Evolutionary conservation across 2,797 vertebrate genomes (phyloP), one percentile per base, ranked within the genome.

Genomic region (Pangasius larnaudii): DNA sequence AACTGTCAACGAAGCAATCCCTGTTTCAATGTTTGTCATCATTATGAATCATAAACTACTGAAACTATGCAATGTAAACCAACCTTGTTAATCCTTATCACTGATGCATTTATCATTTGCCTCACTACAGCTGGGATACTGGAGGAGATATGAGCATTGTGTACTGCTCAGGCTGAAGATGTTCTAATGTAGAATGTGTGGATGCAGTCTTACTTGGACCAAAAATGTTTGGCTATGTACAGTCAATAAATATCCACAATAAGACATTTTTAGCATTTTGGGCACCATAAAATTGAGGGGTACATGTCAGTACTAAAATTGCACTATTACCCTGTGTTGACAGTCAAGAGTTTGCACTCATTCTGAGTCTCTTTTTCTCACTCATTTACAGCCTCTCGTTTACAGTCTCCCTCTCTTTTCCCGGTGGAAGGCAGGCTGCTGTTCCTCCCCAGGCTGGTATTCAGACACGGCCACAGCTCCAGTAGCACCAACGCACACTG

Each of bases 391-490:
- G 42, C 27, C 42, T 85, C 51, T 61, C 72, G 58, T 82, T 82
- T 79, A 56, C 79, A 42, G 36, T 74, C 16, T 46, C n/a, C 63
- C 39, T n/a, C 56, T 84, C 49, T 69, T 24, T 61, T 49, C n/a
- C 39, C 61, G 53, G 63, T 84, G 85, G 75, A 89, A 87, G 82
- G 63, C 67, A 84, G 63, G 82, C 87, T 93, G 85, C 86, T 93
- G 91, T 93, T 92, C 93, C 91, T 95, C 96, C 95, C 90, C 93
- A 88, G 95, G 95, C 95, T 90, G 93, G 91, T 92, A 93, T 95
- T 96, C 95, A 95, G 95, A 95, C 93, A 95, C 91, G 92, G 94
- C 92, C 93, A 77, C 89, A 89, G 93, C 90, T 86, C 85, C 83
- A 83, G 84, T 63, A 67, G 85, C 85, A 88, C 85, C 51, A 49